These are phyloP conservation scores for Vicugna pacos DNA, from an alignment of 2,113 vertebrate genomes.

Conservation along the genomic window DNA sequence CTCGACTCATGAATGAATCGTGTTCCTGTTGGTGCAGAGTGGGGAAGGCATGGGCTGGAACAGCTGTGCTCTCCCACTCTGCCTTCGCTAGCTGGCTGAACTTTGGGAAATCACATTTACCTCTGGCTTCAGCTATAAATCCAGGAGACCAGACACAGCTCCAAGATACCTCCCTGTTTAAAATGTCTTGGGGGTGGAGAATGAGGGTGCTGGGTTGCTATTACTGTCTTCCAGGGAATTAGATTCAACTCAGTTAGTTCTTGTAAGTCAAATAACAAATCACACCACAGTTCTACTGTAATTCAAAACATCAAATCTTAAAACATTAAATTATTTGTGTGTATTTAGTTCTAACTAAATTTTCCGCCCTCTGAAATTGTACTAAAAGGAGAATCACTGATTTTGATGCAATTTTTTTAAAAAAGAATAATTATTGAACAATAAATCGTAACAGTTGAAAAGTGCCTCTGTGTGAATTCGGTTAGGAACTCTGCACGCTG, in stretches of 20 bases:
- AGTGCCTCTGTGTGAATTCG: background rate
- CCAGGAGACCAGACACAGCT: background rate
- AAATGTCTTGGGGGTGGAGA: background rate
- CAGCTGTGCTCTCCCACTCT: fast-evolving
- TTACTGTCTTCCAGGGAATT: background rate
- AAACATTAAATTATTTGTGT: conserved; percentile 43
- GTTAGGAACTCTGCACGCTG: conserved; percentile 1
- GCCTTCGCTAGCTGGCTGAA: background rate
- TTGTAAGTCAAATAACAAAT: conserved; percentile 53
- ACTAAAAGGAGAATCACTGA: conserved; percentile 1
- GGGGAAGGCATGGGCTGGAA: background rate
- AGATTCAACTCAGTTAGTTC: conserved; percentile 24
- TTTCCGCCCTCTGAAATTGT: conserved; percentile 36
- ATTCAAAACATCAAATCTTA: conserved; percentile 47
- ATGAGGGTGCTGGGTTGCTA: background rate
- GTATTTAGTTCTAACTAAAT: conserved; percentile 44
- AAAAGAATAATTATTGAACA: conserved; percentile 51
- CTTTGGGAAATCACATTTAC: background rate
- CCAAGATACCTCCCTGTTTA: background rate
- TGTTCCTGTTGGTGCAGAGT: background rate
- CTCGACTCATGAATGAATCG: background rate
- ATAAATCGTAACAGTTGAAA: conserved; percentile 51
- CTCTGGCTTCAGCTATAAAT: background rate
- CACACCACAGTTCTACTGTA: background rate
- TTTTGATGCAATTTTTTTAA: background rate